Conservation (phyloP, 2,888 invertebrate genomes). For the Tenthredo scrophulariae region DNA sequence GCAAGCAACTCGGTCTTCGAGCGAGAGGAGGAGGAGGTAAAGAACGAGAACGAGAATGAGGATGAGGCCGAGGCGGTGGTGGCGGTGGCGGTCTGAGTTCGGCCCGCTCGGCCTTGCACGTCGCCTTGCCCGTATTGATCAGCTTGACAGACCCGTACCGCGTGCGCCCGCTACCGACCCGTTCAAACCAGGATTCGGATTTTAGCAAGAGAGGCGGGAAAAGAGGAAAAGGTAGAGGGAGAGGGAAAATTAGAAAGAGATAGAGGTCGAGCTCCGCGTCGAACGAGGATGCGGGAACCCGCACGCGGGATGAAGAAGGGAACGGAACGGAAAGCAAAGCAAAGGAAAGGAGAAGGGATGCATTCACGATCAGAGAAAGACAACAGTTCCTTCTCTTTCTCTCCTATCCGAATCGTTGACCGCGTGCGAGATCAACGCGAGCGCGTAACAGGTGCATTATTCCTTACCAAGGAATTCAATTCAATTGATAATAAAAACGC, state of each 20-base stretch:
- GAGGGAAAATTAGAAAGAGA: neutral
- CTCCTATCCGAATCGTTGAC: constrained; percentile 47
- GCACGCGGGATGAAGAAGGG: constrained; percentile 19
- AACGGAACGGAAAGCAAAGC: neutral
- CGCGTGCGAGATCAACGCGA: constrained; percentile 53
- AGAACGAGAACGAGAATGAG: constrained; percentile 55
- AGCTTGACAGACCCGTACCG: constrained; percentile 71
- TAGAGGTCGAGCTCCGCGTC: neutral
- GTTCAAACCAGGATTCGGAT: constrained; percentile 58
- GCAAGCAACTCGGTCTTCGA: constrained; percentile 71
- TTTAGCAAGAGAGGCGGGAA: constrained; percentile 20
- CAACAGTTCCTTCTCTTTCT: constrained; percentile 37
- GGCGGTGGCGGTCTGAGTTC: constrained; percentile 55
- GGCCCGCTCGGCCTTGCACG: constrained; percentile 74
- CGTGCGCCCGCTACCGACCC: constrained; percentile 64
- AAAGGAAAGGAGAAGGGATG: neutral
- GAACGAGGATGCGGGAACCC: neutral
- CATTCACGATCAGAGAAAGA: constrained; percentile 1
- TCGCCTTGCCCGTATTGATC: constrained; percentile 77
- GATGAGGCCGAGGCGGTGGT: constrained; percentile 54
- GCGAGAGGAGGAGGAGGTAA: constrained; percentile 70
- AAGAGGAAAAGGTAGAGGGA: constrained; percentile 4
- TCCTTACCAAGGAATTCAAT: constrained; percentile 16
- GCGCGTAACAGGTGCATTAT: constrained; percentile 56
- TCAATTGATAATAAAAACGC: neutral